Base-by-base conservation (phyloP, 2,888 invertebrate genomes). In the Stramonita haemastoma region DNA sequence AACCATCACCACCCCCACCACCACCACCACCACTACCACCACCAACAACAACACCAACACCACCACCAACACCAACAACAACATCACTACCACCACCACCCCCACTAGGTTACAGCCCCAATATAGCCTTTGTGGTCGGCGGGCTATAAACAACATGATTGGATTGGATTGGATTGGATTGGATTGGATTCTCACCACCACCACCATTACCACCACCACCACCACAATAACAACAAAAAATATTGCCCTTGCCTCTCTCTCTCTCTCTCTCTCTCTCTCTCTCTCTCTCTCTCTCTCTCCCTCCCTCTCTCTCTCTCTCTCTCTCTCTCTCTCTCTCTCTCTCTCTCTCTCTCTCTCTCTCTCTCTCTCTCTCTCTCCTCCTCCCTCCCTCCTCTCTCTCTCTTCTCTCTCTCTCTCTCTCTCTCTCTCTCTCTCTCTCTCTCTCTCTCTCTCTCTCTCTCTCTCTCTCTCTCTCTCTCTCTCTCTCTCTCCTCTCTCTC, bases 301-400 rank as follows among this genome's bases (percentile, higher is more conserved):
- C 57, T 32, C 60, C 60, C 60, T 86, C 60, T 86, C 86, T 86
- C 60, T 57, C 29, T 86, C 86, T 86, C 86, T 86, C 60, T 86
- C 60, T 86, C 60, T 60, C n/a, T 86, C 86, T 86, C 86, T 86
- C 86, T 57, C 60, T 86, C 60, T 86, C 60, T 86, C 86, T 86
- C 86, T 86, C 57, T 86, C 86, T 57, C 60, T 46, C 56, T 57
- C 57, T 57, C 29, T 57, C 86, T 29, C 57, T 86, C 26, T 86
- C 73, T 73, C 36, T 32, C 32, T 32, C 70, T 34, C 70, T 73
- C 70, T 73, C 70, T 87, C 73, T 32, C 8, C 6, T 32, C 34
- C 32, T 87, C 36, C 73, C 13, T 57, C 26, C n/a, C 11, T 22
- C 22, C 46, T 36, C 22, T 26, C 22, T 56, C 22, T 15, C 57